Conservation (phyloP, 2,797 vertebrate species). For the Neostethus bicornis region DNA sequence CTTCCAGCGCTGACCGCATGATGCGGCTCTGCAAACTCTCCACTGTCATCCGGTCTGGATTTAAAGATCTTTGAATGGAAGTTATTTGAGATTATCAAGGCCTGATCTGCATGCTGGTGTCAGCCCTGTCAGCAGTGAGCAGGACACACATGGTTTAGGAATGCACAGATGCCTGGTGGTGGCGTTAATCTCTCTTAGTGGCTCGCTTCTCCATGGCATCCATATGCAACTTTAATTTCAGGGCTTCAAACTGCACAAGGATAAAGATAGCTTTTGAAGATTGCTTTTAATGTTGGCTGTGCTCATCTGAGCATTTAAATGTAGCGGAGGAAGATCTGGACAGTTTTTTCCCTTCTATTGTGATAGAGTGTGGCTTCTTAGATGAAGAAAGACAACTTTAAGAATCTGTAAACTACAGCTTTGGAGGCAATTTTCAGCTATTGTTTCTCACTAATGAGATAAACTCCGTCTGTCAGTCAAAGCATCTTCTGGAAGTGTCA, state of each 20-base stretch:
- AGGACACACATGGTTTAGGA: conserved; percentile 49
- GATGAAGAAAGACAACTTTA: conserved; percentile 33
- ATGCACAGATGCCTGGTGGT: conserved; percentile 49
- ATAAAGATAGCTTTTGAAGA: conserved; percentile 73
- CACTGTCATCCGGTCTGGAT: conserved; percentile 34
- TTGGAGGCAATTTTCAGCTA: conserved; percentile 54
- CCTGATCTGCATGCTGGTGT: conserved; percentile 53
- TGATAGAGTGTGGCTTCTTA: conserved; percentile 28
- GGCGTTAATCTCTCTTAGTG: conserved; percentile 66
- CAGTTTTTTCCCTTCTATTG: conserved; percentile 30
- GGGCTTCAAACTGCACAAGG: conserved; percentile 57
- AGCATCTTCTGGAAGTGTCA: conserved; percentile 34
- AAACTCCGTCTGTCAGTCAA: conserved; percentile 50
- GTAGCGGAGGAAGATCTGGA: conserved; percentile 48
- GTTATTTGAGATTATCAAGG: conserved; percentile 70
- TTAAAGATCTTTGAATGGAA: conserved; percentile 68
- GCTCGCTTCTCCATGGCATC: conserved; percentile 62
- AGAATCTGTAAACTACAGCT: conserved; percentile 39
- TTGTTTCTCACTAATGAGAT: conserved; percentile 59
- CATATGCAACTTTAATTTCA: conserved; percentile 69
- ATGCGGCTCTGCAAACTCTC: conserved; percentile 8
- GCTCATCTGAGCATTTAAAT: conserved; percentile 51
- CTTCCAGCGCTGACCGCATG: conserved; percentile 26
- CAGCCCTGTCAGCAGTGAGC: conserved; percentile 43
- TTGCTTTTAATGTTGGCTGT: conserved; percentile 63